These are phyloP conservation scores for Leucoma salicis DNA, from an alignment of 2,888 invertebrate genomes.

Conservation along the genomic window DNA sequence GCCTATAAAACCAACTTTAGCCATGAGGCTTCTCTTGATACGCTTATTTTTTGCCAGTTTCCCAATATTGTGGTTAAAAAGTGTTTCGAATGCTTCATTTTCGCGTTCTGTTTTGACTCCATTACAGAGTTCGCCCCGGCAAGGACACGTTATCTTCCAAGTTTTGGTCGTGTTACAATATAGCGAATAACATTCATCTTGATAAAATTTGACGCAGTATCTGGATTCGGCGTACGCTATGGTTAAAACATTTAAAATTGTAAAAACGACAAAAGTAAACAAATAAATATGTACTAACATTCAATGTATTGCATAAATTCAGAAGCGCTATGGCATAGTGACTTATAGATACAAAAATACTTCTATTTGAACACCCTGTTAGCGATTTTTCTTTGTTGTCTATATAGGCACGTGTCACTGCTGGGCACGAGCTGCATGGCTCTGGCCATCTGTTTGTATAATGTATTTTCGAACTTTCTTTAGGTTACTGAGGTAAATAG, in stretches of 20 bases:
- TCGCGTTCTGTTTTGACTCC: conserved; percentile 63
- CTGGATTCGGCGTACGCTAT: conserved; percentile 68
- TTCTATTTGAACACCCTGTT: too few relatives aligned
- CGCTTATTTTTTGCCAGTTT: conserved; percentile 37
- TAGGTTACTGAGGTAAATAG: too few relatives aligned
- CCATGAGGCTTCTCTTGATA: conserved; percentile 33
- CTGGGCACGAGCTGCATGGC: too few relatives aligned
- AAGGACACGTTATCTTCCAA: conserved; percentile 71
- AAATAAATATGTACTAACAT: too few relatives aligned
- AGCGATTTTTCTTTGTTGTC: too few relatives aligned
- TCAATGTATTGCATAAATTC: too few relatives aligned
- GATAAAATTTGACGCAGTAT: conserved; percentile 69
- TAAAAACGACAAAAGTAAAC: not conserved
- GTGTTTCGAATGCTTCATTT: conserved; percentile 53
- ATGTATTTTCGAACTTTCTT: too few relatives aligned
- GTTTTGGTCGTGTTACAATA: conserved; percentile 68
- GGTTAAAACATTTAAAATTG: conserved; percentile 10
- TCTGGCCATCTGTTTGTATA: too few relatives aligned
- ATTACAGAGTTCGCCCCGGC: conserved; percentile 70
- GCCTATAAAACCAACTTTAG: conserved; percentile 24
- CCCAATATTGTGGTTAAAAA: conserved; percentile 37
- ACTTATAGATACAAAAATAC: too few relatives aligned
- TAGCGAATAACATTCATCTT: conserved; percentile 70
- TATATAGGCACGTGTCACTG: too few relatives aligned
- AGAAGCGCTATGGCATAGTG: too few relatives aligned